phyloP scores from a whole-genome alignment of 2,113 vertebrate species.

The Apodemus speciosus region DNA sequence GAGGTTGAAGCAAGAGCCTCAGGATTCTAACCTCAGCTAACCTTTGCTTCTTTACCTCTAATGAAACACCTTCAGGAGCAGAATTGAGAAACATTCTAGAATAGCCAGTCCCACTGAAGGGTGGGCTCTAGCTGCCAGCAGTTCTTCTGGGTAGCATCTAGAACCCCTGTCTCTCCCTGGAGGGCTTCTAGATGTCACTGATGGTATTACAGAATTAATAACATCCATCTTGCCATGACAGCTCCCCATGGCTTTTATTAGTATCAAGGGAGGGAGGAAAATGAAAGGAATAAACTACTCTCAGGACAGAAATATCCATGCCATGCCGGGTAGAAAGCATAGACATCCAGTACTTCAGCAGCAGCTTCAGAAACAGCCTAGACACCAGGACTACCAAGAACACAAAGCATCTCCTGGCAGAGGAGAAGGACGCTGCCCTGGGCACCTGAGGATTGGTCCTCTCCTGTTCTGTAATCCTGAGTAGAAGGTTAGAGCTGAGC shows the following conservation, averaged over 20 bases:
- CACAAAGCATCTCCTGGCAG: background rate
- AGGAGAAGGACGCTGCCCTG: background rate
- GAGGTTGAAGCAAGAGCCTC: background rate
- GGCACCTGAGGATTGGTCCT: background rate
- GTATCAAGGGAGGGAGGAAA: background rate
- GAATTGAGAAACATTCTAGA: background rate
- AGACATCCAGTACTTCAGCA: background rate
- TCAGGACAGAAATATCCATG: background rate
- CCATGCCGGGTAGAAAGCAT: background rate
- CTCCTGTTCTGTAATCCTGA: background rate
- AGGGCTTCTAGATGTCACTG: background rate
- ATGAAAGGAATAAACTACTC: background rate
- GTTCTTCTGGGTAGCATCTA: too few species aligned
- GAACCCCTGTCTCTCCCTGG: background rate
- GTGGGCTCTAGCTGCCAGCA: background rate
- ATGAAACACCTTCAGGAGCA: background rate
- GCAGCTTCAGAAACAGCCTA: background rate
- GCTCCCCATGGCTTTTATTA: background rate
- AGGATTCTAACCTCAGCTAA: background rate
- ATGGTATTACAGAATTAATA: background rate
- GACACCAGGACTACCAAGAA: background rate
- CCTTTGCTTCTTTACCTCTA: background rate
- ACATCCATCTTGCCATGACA: background rate
- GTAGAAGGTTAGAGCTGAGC: background rate
- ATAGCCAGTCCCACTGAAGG: accelerated